These are phyloP conservation scores for Allobates femoralis DNA, from an alignment of 2,797 vertebrate species.

Conservation along the genomic window DNA sequence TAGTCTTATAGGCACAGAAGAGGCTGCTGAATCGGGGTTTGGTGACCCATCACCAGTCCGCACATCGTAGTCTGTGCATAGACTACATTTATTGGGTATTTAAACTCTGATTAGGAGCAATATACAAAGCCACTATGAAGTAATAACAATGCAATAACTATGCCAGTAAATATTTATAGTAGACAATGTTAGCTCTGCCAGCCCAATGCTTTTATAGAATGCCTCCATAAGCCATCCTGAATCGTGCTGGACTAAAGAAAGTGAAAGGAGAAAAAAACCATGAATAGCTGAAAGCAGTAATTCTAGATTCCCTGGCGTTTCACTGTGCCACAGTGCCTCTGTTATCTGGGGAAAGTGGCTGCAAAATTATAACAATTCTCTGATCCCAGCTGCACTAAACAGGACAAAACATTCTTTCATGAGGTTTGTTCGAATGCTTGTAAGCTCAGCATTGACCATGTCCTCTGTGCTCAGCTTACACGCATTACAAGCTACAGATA, in stretches of 20 bases:
- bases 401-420: conserved; percentile 69
- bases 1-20: too few species aligned
- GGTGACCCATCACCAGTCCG: too few species aligned
- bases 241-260: neutral
- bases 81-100: too few species aligned
- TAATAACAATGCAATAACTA: too few species aligned
- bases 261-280: neutral
- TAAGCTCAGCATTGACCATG: conserved; percentile 36
- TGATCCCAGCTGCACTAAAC: conserved; percentile 61
- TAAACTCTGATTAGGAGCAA: too few species aligned
- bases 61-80: too few species aligned
- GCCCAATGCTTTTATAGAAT: too few species aligned
- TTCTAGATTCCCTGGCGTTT: conserved; percentile 23
- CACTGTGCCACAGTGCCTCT: conserved; percentile 9
- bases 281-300: conserved; percentile 19
- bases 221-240: neutral
- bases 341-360: conserved; percentile 40
- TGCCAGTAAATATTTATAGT: too few species aligned
- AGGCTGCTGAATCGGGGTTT: too few species aligned
- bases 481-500: neutral
- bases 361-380: conserved; percentile 27
- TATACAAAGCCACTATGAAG: too few species aligned
- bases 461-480: conserved; percentile 22
- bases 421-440: conserved; percentile 48
- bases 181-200: too few species aligned